These are phyloP conservation scores for Apamea epomidion DNA, from an alignment of 2,888 invertebrate genomes.

Conservation along the genomic window DNA sequence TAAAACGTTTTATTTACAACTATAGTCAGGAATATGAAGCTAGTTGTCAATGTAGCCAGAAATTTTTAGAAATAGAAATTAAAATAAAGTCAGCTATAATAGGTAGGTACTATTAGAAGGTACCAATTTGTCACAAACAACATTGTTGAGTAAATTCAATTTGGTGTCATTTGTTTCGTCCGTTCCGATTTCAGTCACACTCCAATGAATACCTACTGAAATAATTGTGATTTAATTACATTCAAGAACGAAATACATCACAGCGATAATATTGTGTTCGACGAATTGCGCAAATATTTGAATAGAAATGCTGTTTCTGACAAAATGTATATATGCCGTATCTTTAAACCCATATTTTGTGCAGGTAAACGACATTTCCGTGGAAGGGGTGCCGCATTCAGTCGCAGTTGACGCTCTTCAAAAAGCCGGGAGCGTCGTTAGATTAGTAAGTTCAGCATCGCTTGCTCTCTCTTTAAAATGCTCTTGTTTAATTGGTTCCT, in stretches of 20 bases:
- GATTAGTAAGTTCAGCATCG: slow-evolving; percentile 92
- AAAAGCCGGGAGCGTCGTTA: slow-evolving; percentile 98
- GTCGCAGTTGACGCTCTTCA: slow-evolving; percentile 99
- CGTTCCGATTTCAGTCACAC: neutral
- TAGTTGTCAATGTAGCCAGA: neutral
- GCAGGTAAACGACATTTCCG: slow-evolving; percentile 97
- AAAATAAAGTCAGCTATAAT: neutral
- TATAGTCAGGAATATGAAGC: neutral
- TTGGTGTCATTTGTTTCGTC: neutral
- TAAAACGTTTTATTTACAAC: neutral
- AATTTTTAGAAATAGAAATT: neutral
- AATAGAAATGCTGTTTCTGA: neutral
- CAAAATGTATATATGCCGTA: neutral
- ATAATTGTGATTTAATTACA: neutral
- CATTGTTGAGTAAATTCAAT: neutral
- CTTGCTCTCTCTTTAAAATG: slow-evolving; percentile 47
- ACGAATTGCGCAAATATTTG: neutral
- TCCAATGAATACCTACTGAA: neutral
- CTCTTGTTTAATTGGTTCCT: slow-evolving; percentile 62
- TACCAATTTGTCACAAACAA: neutral
- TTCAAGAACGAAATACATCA: neutral
- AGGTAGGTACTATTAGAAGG: neutral
- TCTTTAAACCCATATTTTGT: slow-evolving; percentile 23
- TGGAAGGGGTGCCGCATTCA: slow-evolving; percentile 98
- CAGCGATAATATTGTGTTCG: neutral